Base-by-base conservation (phyloP, 2,888 invertebrate genomes). In the Heliothis peltigera region DNA sequence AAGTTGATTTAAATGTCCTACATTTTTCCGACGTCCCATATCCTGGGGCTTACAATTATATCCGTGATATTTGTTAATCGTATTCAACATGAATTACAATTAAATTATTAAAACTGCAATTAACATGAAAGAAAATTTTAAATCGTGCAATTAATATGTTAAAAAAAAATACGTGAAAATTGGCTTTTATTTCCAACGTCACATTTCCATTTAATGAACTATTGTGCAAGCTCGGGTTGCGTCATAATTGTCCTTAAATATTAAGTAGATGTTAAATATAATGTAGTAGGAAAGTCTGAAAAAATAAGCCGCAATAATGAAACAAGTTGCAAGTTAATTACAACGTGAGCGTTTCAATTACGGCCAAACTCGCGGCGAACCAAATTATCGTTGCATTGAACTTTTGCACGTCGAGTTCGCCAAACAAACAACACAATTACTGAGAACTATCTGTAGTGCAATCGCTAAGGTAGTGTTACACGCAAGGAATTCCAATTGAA, bases 311-410 rank as follows among this genome's bases (percentile, higher is more conserved):
- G 57, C 53, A 54, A 71, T 71, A 52, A 68, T 65, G 61, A 48
- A 75, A 72, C 63, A 81, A 77, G 66, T 75, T 78, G 67, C 70
- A 71, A 79, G 80, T 83, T 77, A 84, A 89, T 84, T 84, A 83
- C 82, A 77, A 69, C 65, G 79, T 84, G 79, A 86, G 79, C 83
- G 87, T 87, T 86, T 84, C 87, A 88, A 87, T 87, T 89, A 83
- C 80, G 64, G 69, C 64, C 62, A 72, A 86, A 85, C 83, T 86
- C 71, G 73, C 62, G 68, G 75, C 69, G 74, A 85, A 85, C 83
- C 75, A 69, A 86, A 82, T 86, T 84, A 84, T 78, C 79, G 74
- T 82, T 77, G 68, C 80, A 82, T 82, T 81, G 67, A 84, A 86
- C 83, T 86, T 82, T 77, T 81, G 64, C 48, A 55, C 65, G 62